Evolutionary conservation across 2,888 invertebrate species (phyloP).

Genomic region (Heliconius sara): DNA sequence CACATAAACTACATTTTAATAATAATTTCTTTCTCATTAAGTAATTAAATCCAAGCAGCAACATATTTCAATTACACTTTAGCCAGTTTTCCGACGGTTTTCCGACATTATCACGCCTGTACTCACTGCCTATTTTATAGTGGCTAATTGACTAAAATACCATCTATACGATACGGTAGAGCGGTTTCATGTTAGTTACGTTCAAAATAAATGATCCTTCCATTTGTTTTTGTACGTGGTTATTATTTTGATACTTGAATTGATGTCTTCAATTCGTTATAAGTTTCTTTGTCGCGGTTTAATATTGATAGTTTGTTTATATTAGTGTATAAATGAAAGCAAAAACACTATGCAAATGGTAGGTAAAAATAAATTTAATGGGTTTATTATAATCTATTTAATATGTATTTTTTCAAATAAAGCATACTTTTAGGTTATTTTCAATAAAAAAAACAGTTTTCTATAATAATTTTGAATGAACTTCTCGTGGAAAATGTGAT

Average conservation of each 20-base stretch:
- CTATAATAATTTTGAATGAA: background rate
- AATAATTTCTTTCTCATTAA: background rate
- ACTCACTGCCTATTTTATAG: background rate
- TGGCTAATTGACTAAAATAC: constrained; percentile 17
- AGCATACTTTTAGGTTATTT: background rate
- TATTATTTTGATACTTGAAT: background rate
- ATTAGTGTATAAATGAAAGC: no score
- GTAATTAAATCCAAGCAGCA: background rate
- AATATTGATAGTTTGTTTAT: no score
- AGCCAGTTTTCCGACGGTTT: constrained; percentile 9
- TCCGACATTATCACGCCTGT: background rate
- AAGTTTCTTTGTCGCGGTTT: background rate
- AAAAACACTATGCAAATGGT: no score
- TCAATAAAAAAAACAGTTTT: background rate
- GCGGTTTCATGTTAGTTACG: background rate
- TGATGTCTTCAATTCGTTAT: background rate
- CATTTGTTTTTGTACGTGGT: constrained; percentile 9
- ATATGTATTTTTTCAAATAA: no score
- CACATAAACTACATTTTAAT: background rate
- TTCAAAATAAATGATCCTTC: background rate
- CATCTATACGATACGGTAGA: constrained; percentile 10
- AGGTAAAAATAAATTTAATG: no score
- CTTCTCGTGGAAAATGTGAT: constrained; percentile 10
- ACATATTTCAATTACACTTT: constrained; percentile 3
- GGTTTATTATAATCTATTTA: no score